Conservation (phyloP, 2,797 vertebrate genomes). For the Chrosomus eos region DNA sequence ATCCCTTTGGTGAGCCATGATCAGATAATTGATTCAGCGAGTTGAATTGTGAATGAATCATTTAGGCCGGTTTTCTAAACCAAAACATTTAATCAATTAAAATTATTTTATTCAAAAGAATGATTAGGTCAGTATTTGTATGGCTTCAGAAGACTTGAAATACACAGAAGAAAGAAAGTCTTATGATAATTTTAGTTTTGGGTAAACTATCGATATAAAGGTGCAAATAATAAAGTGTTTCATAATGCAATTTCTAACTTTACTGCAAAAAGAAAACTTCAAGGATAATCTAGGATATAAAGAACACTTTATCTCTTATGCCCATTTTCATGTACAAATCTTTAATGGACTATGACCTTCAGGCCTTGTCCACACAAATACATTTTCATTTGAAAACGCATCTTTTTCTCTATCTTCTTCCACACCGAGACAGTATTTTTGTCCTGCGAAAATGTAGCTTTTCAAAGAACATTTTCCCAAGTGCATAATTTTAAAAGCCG, state of each 20-base stretch:
- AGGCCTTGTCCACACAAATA: too few species aligned
- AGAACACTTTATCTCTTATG: background rate
- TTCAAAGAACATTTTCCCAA: too few species aligned
- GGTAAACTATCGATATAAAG: background rate
- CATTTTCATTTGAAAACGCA: too few species aligned
- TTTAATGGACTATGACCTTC: constrained; percentile 29
- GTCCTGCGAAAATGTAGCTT: too few species aligned
- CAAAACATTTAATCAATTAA: background rate
- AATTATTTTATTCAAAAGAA: background rate
- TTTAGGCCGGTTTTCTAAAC: background rate
- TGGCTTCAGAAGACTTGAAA: background rate
- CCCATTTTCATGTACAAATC: constrained; percentile 33
- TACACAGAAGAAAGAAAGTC: background rate
- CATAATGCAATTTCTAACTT: background rate
- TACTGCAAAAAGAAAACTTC: background rate
- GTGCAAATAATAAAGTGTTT: constrained; percentile 12
- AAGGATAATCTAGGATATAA: background rate
- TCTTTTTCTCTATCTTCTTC: too few species aligned
- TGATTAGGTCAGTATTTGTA: background rate
- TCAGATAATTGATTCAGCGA: background rate
- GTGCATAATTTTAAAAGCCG: too few species aligned
- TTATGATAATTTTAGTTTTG: background rate
- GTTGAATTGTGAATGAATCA: background rate
- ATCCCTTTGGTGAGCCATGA: background rate
- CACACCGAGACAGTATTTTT: too few species aligned